These are phyloP conservation scores for Achlya flavicornis DNA, from an alignment of 2,888 invertebrate species.

Conservation along the genomic window DNA sequence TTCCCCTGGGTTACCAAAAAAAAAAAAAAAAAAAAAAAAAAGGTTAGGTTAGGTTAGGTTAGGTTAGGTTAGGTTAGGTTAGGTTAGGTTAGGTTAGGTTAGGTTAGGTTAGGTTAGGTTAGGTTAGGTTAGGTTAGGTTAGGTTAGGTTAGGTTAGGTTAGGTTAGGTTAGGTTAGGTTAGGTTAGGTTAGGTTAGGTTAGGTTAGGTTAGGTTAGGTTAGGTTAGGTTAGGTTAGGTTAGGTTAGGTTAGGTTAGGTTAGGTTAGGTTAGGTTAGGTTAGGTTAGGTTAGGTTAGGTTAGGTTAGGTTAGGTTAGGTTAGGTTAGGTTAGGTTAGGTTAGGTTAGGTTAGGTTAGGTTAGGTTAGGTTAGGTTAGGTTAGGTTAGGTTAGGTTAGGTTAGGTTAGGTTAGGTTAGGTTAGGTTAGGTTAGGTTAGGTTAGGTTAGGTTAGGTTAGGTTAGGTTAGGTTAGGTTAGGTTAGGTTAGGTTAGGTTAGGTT, in stretches of 20 bases:
- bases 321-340: constrained; percentile 21
- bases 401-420: constrained; percentile 27
- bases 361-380: constrained; percentile 23
- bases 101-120: constrained; percentile 25
- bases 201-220: constrained; percentile 22
- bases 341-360: constrained; percentile 23
- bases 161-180: constrained; percentile 24
- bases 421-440: constrained; percentile 24
- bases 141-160: constrained; percentile 21
- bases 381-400: constrained; percentile 26
- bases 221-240: constrained; percentile 19
- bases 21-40: too few species aligned
- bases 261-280: constrained; percentile 21
- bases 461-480: constrained; percentile 27
- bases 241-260: constrained; percentile 18
- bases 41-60: too few species aligned
- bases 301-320: constrained; percentile 24
- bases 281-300: constrained; percentile 24
- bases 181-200: constrained; percentile 20
- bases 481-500: constrained; percentile 28
- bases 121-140: constrained; percentile 24
- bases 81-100: too few species aligned
- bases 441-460: constrained; percentile 24
- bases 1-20: too few species aligned
- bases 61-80: too few species aligned